Percentiles rank a stretch among this genome's conserved stretches.
These are phyloP conservation scores for Rhinoderma darwinii DNA, from an alignment of 2,113 vertebrate genomes.

Conservation along the genomic window DNA sequence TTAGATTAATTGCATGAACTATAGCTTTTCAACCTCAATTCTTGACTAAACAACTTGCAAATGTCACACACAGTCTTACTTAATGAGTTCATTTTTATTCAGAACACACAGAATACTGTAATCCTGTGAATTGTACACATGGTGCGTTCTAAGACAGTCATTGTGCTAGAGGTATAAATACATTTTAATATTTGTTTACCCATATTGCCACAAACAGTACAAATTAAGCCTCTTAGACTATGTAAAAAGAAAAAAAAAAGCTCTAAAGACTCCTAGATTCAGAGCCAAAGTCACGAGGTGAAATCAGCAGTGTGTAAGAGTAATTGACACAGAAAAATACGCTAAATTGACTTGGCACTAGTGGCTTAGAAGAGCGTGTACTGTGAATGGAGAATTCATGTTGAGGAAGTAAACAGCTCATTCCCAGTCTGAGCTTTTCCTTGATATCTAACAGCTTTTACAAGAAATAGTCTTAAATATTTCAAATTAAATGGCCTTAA, in stretches of 20 bases:
- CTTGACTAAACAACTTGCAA: constrained; percentile 32
- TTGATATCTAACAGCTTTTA: constrained; percentile 59
- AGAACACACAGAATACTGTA: background rate
- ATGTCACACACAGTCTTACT: constrained; percentile 37
- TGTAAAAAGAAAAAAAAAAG: constrained; percentile 49
- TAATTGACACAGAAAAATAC: constrained; percentile 58
- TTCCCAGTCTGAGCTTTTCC: constrained; percentile 26
- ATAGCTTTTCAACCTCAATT: constrained; percentile 23
- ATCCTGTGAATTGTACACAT: constrained; percentile 38
- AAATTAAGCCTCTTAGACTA: constrained; percentile 46
- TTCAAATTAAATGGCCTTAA: constrained; percentile 58
- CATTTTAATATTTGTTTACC: constrained; percentile 45
- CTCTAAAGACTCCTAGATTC: constrained; percentile 33
- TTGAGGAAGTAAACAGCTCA: constrained; percentile 57
- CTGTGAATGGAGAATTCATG: constrained; percentile 67
- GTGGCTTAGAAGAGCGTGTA: constrained; percentile 22
- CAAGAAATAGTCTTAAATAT: constrained; percentile 60
- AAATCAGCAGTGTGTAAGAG: constrained; percentile 23
- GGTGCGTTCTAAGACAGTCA: constrained; percentile 26
- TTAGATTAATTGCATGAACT: constrained; percentile 45
- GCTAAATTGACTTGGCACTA: constrained; percentile 57
- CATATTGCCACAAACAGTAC: constrained; percentile 35
- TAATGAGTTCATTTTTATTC: constrained; percentile 52
- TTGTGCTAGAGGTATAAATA: constrained; percentile 44
- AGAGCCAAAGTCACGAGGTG: constrained; percentile 55